Base-by-base conservation (phyloP, 2,113 vertebrate genomes). In the Cebus imitator region DNA sequence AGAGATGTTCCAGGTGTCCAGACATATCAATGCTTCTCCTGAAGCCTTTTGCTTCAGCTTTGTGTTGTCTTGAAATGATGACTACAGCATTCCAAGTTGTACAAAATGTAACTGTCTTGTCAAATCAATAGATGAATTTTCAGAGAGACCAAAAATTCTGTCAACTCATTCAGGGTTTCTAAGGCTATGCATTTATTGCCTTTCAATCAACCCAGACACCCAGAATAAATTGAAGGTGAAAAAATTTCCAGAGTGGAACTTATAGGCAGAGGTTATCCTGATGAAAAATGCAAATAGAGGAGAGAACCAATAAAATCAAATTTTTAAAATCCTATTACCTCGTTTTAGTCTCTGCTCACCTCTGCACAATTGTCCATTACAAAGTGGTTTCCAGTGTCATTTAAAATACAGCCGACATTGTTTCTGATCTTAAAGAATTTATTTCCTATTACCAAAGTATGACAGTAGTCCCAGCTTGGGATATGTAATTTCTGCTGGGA, bases 241-340 rank as follows among this genome's bases (percentile, higher is more conserved):
- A 95, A 20, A 88, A 81, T 79, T 81, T 94, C 94, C 87, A 90
- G 81, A 30, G 58, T 94, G 93, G 37, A 83, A 97, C 70, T 94
- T 98, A 91, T 32, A 96, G 92, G 45, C 76, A 48, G 92, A 96
- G 95, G 84, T 96, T 95, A 95, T 80, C 81, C 45, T 90, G 87
- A 97, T 97, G 91, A 87, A 95, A 97, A 97, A 97, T 97, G 95
- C 96, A 97, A 97, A 98, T 93, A 95, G 83, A 97, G 43, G 75
- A 94, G 58, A 72, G 58, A 94, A 96, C 91, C 93, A 97, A 94
- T 97, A 89, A 97, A 78, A 95, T 93, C 93, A 97, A 92, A 84
- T 35, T 95, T 95, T 97, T 81, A 0, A 95, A 97, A 92, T 97
- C 95, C 89, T 97, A 75, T 97, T 96, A 97, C 92, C 72, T 52